Evolutionary conservation across 2,797 vertebrate genomes (phyloP), one percentile per base, ranked within the genome.

Genomic region (Aulostomus chinensis): DNA sequence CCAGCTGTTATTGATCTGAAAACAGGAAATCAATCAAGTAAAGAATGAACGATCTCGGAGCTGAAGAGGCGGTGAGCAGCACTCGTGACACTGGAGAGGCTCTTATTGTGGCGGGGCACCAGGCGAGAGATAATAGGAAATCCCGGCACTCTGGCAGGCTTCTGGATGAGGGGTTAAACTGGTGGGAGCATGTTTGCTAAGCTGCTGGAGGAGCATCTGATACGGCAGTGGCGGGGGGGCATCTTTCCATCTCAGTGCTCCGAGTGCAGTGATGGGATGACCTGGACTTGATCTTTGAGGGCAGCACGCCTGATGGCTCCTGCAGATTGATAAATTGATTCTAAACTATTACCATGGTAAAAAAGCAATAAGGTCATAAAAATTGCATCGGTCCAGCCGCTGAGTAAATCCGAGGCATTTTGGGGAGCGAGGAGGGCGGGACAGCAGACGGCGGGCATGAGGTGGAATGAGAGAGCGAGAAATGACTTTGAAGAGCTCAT

Each of bases 281-380:
- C 96, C 96, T 81, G 93, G 94, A 94, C 93, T 95, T 96, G 96
- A 98, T 98, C 96, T 97, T 94, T 89, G 86, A 93, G 96, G 95
- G 95, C 96, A 96, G 93, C 93, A 91, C 88, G 93, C 83, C 94
- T 97, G 96, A 97, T 96, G 94, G 94, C 91, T 94, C 90, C 70
- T 86, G 92, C 92, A 94, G 94, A 97, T 97, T 98, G 95, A 98
- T 97, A 97, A 97, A 98, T 98, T 98, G 96, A 98, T 98, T 98
- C 95, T 92, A 98, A 98, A 98, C 96, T 97, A 98, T 99, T 98
- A 97, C 96, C 94, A 95, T 95, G 94, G 95, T 94, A 95, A 95
- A 94, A 98, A 98, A 98, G 96, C 96, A 97, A 96, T 97, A 99
- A 96, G 96, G 96, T 99, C 95, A 98, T 98, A 97, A 99, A 98